phyloP scores from a whole-genome alignment of 2,888 invertebrate species.

The Myathropa florea region DNA sequence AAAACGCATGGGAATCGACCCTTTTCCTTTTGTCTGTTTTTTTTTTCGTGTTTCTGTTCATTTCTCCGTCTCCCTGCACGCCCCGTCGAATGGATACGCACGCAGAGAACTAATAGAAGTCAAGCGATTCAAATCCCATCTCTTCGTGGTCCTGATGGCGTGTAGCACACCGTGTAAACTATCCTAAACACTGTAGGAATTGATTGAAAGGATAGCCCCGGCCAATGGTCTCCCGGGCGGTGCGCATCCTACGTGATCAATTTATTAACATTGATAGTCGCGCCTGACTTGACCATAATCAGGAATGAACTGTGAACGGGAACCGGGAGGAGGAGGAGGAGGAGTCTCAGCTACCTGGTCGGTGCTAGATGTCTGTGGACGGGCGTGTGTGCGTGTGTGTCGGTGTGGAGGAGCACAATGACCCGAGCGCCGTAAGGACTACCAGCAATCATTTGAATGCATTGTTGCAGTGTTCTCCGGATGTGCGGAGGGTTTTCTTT shows the following conservation, averaged over 20 bases:
- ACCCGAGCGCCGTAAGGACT: constrained; percentile 59
- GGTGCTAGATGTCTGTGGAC: constrained; percentile 19
- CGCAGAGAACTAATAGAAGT: constrained; percentile 29
- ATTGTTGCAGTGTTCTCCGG: constrained; percentile 68
- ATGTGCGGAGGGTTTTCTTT: constrained; percentile 44
- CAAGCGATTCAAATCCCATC: constrained; percentile 59
- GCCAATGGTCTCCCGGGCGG: constrained; percentile 57
- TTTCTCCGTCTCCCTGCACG: too few relatives aligned
- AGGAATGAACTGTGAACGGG: not conserved
- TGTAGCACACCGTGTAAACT: constrained; percentile 24
- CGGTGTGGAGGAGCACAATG: constrained; percentile 48
- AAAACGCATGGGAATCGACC: constrained; percentile 63
- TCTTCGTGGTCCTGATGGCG: constrained; percentile 18
- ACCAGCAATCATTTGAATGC: constrained; percentile 68
- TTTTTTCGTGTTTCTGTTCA: too few relatives aligned
- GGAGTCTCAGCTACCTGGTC: constrained; percentile 15
- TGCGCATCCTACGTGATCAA: constrained; percentile 66
- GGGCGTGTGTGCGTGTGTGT: not conserved
- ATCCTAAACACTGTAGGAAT: constrained; percentile 66
- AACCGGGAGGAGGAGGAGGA: not conserved
- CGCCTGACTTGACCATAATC: constrained; percentile 58
- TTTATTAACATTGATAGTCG: constrained; percentile 70
- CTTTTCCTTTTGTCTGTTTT: not conserved
- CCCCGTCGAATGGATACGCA: constrained; percentile 48
- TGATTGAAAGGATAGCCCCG: constrained; percentile 69